Conservation (phyloP, 2,797 vertebrate genomes). For the Rhynchotus rufescens region DNA sequence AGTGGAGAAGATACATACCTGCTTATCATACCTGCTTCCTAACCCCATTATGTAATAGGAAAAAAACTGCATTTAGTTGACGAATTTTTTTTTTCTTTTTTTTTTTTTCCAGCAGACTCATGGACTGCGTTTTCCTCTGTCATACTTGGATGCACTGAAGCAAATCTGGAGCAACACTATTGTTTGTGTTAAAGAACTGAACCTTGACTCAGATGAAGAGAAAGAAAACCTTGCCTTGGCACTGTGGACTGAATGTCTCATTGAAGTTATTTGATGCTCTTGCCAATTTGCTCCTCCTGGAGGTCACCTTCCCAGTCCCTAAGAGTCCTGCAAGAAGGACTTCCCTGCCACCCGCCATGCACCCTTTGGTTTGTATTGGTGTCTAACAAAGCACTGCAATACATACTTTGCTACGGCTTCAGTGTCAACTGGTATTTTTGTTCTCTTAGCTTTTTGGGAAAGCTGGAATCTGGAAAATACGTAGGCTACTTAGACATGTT, state of each 20-base stretch:
- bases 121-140: conserved; percentile 89
- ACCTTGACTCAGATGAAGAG: conserved; percentile 76
- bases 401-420: not conserved
- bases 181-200: conserved; percentile 75
- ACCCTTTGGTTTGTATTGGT: not conserved
- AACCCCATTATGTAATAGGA: rapidly evolving
- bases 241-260: conserved; percentile 83
- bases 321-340: not conserved
- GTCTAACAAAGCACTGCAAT: not conserved
- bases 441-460: not conserved
- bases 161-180: conserved; percentile 81
- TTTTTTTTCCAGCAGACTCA: conserved; percentile 60
- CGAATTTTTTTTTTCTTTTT: not conserved
- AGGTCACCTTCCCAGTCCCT: not conserved
- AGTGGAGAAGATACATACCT: not conserved
- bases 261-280: conserved; percentile 73
- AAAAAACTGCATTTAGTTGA: not conserved
- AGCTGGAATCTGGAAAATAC: rapidly evolving
- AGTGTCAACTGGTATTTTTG: not conserved
- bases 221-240: conserved; percentile 84
- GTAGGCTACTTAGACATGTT: not conserved
- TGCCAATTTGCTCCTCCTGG: not conserved
- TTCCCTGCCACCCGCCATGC: not conserved
- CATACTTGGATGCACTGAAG: conserved; percentile 84
- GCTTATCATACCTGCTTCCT: not conserved